These are phyloP conservation scores for Vannuccia rotundouncinata DNA, from an alignment of 2,888 invertebrate genomes.

Conservation along the genomic window DNA sequence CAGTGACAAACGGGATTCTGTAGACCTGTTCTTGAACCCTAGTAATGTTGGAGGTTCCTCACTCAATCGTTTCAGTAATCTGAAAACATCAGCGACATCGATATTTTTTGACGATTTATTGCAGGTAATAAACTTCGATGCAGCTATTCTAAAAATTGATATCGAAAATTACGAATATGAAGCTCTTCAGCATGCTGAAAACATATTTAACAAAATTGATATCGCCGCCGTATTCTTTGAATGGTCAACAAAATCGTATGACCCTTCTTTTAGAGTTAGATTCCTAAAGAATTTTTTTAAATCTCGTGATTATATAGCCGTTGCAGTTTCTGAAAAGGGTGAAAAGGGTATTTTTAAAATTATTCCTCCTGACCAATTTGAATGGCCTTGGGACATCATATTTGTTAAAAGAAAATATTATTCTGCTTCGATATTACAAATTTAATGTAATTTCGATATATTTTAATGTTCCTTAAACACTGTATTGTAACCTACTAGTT, in stretches of 20 bases:
- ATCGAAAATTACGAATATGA: constrained; percentile 40
- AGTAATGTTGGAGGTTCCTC: neutral
- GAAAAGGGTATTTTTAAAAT: neutral
- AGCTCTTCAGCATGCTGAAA: constrained; percentile 38
- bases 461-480: too few species aligned
- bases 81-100: too few species aligned
- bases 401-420: neutral
- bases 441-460: too few species aligned
- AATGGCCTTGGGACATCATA: neutral
- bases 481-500: too few species aligned
- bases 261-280: neutral
- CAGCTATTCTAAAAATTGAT: constrained; percentile 40
- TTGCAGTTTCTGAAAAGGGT: neutral
- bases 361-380: neutral
- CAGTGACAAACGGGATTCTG: neutral
- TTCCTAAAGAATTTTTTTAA: neutral
- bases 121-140: constrained; percentile 28
- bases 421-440: too few species aligned
- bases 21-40: neutral
- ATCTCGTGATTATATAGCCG: neutral
- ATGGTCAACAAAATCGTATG: constrained; percentile 34
- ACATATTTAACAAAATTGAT: constrained; percentile 39
- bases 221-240: constrained; percentile 40
- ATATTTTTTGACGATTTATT: constrained; percentile 30
- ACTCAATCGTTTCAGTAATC: too few species aligned